Base-by-base conservation (phyloP, 2,113 vertebrate species). In the Tenrec ecaudatus region DNA sequence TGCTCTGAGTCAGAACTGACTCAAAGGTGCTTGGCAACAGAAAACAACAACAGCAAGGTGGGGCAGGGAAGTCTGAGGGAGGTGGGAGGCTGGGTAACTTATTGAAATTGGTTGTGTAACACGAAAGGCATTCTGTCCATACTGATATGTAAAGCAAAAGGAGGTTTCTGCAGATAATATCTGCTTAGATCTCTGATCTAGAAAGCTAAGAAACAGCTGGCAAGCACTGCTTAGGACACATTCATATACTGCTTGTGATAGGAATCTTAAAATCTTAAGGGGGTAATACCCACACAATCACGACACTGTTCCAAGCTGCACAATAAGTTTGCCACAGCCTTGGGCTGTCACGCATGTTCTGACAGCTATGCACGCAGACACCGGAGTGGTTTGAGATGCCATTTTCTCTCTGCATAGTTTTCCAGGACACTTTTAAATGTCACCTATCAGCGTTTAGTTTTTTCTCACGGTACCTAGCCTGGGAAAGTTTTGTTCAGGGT, bases 391-490 rank as follows among this genome's bases (percentile, higher is more conserved):
- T 36, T 75, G 20, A 92, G 88, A 83, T 40, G 60, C 80, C 83
- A 82, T 94, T 89, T 96, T 89, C 86, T 88, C 47, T 92, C 36
- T 78, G 36, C 90, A 90, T 93, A 86, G 33, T 78, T 96, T 95
- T 92, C 47, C 33, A 82, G 82, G 79, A 90, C 47, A 92, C 36
- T 95, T 92, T 58, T 29, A 93, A 88, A 96, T 93, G 93, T 90
- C 95, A 94, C 73, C 90, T 96, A 82, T 90, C 81, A 95, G 88
- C 95, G 81, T 78, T 80, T 62, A 69, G 9, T 90, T 95, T 95
- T 75, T 97, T 97, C 95, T 77, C 97, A 96, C 5, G 6, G 60
- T 89, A 95, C 91, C 90, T 96, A 86, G 64, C 83, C 90, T 90
- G 93, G 57, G 92, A 95, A 95, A 87, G 29, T 75, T 27, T 80